Evolutionary conservation across 2,797 vertebrate genomes (phyloP).

Genomic region (Crenuchus spilurus): DNA sequence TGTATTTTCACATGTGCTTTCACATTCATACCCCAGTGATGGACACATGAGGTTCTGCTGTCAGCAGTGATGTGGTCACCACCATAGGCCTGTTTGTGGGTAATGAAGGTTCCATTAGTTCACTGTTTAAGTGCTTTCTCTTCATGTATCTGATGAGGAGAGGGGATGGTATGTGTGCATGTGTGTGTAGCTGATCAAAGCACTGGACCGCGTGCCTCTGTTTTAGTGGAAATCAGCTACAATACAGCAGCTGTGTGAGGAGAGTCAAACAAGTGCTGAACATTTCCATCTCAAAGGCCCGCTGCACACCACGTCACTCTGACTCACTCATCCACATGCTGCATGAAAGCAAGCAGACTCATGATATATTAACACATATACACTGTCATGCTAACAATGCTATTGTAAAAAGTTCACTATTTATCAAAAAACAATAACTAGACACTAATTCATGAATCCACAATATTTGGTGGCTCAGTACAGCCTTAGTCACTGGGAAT

Average conservation of each 20-base stretch:
- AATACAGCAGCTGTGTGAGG: constrained; percentile 45
- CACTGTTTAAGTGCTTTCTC: constrained; percentile 19
- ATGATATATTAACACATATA: background rate
- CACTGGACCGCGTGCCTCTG: background rate
- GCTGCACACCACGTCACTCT: background rate
- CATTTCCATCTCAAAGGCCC: constrained; percentile 60
- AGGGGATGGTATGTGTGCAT: background rate
- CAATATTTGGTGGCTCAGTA: too few species aligned
- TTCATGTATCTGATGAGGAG: constrained; percentile 11
- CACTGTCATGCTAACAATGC: background rate
- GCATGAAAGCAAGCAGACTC: background rate
- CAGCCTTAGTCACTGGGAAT: too few species aligned
- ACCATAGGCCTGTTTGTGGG: background rate
- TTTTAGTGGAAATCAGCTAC: constrained; percentile 39
- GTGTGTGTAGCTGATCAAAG: constrained; percentile 46
- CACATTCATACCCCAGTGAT: too few species aligned
- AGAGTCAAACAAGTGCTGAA: constrained; percentile 41
- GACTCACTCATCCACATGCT: constrained; percentile 4
- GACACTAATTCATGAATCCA: too few species aligned
- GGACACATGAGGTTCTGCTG: too few species aligned
- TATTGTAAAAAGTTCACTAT: too few species aligned
- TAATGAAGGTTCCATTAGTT: background rate
- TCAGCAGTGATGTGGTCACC: background rate
- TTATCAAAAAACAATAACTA: too few species aligned
- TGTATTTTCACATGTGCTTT: too few species aligned